These are phyloP conservation scores for Troides helena DNA, from an alignment of 2,888 invertebrate species.

Conservation along the genomic window DNA sequence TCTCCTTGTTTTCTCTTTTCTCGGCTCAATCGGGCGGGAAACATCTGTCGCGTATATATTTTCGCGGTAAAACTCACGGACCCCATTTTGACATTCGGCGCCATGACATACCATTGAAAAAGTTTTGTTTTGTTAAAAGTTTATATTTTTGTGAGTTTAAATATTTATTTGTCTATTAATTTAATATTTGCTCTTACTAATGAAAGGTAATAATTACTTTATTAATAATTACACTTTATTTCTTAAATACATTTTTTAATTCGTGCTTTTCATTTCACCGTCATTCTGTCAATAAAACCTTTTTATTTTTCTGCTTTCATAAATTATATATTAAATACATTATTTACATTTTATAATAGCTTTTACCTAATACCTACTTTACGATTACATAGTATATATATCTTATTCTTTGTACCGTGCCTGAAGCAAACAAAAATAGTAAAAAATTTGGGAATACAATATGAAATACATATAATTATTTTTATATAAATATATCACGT, in stretches of 20 bases:
- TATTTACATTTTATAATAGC: too few species aligned
- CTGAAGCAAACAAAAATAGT: too few species aligned
- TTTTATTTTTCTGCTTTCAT: too few species aligned
- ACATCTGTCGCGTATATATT: slow-evolving; percentile 27
- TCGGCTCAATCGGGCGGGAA: slow-evolving; percentile 13
- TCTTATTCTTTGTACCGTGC: too few species aligned
- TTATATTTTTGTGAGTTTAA: not conserved
- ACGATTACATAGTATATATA: too few species aligned
- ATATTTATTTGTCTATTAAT: not conserved
- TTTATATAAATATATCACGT: too few species aligned
- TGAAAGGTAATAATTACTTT: not conserved
- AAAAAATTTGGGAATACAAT: too few species aligned
- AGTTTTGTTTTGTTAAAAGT: not conserved
- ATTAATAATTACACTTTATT: not conserved
- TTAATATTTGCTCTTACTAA: not conserved
- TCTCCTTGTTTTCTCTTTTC: slow-evolving; percentile 21
- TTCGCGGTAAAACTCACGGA: slow-evolving; percentile 18
- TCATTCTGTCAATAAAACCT: not conserved
- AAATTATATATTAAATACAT: too few species aligned
- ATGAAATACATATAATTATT: too few species aligned
- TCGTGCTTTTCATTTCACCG: not conserved
- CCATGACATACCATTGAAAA: slow-evolving; percentile 2
- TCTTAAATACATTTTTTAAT: not conserved
- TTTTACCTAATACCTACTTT: too few species aligned
- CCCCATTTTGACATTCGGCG: slow-evolving; percentile 18